Percentiles rank a stretch among this genome's conserved stretches.
phyloP scores from a whole-genome alignment of 2,797 vertebrate species.

The Lacerta agilis region DNA sequence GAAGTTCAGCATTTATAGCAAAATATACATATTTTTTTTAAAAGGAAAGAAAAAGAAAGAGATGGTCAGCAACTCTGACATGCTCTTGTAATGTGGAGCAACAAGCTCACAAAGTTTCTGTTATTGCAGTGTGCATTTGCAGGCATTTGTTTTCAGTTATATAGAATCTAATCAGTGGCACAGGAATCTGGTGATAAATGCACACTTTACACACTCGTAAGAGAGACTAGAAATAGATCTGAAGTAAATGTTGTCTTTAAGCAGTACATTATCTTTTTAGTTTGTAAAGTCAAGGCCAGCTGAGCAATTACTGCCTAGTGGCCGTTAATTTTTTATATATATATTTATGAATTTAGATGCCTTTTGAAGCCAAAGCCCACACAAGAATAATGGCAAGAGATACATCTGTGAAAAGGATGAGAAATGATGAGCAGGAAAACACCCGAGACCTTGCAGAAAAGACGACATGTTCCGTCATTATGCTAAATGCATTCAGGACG shows the following conservation, averaged over 20 bases:
- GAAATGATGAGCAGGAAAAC: neutral
- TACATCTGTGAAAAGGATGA: neutral
- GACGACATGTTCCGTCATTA: neutral
- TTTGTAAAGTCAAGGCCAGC: constrained; percentile 53
- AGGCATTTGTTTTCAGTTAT: constrained; percentile 58
- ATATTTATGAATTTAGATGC: constrained; percentile 32
- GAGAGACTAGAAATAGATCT: constrained; percentile 37
- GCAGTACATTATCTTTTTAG: constrained; percentile 24
- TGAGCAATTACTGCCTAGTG: constrained; percentile 25
- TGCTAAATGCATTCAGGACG: neutral
- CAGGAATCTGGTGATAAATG: constrained; percentile 36
- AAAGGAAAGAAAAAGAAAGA: neutral
- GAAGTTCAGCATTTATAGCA: neutral
- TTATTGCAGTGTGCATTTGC: constrained; percentile 20
- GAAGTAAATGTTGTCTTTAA: constrained; percentile 44
- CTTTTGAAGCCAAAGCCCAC: constrained; percentile 36
- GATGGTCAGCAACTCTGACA: constrained; percentile 20
- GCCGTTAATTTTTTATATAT: neutral
- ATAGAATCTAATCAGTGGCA: constrained; percentile 43
- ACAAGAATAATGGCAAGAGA: constrained; percentile 31
- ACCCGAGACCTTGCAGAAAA: neutral
- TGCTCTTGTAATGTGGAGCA: constrained; percentile 46
- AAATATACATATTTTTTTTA: constrained; percentile 8
- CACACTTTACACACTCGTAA: constrained; percentile 55
- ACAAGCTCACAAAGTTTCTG: constrained; percentile 49